phyloP scores from a whole-genome alignment of 2,888 invertebrate species.

The Phaedon cochleariae region DNA sequence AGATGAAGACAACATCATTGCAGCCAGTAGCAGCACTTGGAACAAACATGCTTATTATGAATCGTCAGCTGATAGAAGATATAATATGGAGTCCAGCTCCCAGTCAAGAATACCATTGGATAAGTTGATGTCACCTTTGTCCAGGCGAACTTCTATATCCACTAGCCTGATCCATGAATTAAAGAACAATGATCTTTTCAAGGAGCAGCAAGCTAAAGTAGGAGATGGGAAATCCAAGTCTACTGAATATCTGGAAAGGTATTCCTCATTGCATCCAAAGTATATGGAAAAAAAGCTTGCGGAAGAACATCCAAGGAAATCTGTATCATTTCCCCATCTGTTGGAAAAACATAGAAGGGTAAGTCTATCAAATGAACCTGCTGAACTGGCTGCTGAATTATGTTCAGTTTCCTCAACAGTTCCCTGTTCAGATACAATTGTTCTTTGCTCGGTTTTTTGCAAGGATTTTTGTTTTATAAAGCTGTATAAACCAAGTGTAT shows the following conservation, averaged over 20 bases:
- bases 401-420: too few species aligned
- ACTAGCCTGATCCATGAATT: constrained; percentile 33
- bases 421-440: too few species aligned
- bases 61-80: not conserved
- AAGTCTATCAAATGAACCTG: constrained; percentile 11
- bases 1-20: not conserved
- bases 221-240: constrained; percentile 35
- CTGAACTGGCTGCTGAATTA: not conserved
- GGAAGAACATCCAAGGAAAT: constrained; percentile 21
- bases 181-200: constrained; percentile 26
- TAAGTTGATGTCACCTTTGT: constrained; percentile 16
- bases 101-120: too few species aligned
- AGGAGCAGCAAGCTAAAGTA: constrained; percentile 28
- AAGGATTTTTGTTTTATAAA: too few species aligned
- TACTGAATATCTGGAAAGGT: constrained; percentile 29
- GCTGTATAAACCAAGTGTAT: too few species aligned
- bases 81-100: too few species aligned
- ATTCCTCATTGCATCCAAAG: not conserved
- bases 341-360: constrained; percentile 17
- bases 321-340: constrained; percentile 27
- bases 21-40: not conserved
- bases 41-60: not conserved
- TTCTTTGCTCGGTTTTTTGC: too few species aligned
- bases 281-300: constrained; percentile 2
- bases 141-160: constrained; percentile 31